Evolutionary conservation across 2,113 vertebrate genomes (phyloP).

Genomic region (Helogale parvula): DNA sequence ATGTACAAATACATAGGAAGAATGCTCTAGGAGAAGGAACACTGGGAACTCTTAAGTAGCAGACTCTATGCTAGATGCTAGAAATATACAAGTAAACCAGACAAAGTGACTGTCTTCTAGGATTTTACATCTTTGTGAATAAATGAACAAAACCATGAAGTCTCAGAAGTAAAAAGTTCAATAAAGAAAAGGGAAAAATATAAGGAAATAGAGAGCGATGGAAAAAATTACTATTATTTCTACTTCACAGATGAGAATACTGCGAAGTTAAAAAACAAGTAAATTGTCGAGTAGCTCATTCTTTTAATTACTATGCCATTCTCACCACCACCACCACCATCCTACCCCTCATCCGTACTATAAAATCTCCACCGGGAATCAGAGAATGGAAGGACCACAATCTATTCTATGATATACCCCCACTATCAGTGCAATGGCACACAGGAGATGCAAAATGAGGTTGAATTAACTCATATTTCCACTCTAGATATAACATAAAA

Average conservation of each 20-base stretch:
- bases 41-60: neutral
- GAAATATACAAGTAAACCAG: neutral
- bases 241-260: neutral
- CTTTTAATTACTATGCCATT: neutral
- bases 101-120: neutral
- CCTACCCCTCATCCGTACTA: neutral
- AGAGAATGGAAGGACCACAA: neutral
- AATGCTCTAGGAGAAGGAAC: neutral
- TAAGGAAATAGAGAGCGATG: neutral
- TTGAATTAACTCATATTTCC: neutral
- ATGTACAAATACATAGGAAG: neutral
- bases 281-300: constrained; percentile 7
- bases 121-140: neutral
- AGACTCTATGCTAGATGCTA: neutral
- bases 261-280: neutral
- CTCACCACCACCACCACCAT: neutral
- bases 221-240: neutral
- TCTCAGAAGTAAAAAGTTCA: constrained; percentile 11
- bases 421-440: neutral
- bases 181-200: neutral
- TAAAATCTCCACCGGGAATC: neutral
- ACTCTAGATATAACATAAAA: constrained; percentile 21
- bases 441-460: neutral
- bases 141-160: neutral
- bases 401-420: neutral